Conservation (phyloP, 2,888 invertebrate genomes). For the Meandrusa payeni region DNA sequence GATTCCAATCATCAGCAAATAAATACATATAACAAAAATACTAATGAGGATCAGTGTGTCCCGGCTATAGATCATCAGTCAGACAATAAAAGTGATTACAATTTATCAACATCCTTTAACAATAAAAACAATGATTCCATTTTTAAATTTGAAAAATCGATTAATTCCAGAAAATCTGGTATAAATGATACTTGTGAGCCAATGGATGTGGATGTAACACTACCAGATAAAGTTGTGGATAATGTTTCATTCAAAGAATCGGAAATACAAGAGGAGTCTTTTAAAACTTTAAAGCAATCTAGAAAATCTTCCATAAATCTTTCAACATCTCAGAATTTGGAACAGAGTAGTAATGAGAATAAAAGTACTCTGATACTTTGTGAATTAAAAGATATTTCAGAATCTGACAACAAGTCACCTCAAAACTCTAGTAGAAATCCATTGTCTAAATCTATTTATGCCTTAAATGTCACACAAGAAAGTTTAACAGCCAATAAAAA, state of each 20-base stretch:
- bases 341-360: slow-evolving; percentile 44
- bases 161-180: too few species aligned
- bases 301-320: slow-evolving; percentile 34
- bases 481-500: slow-evolving; percentile 43
- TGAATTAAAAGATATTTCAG: slow-evolving; percentile 54
- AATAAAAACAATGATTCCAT: slow-evolving; percentile 19
- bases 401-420: slow-evolving; percentile 42
- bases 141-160: slow-evolving; percentile 1
- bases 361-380: slow-evolving; percentile 60
- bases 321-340: slow-evolving; percentile 36
- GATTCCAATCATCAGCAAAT: slow-evolving; percentile 48
- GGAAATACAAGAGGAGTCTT: slow-evolving; percentile 20
- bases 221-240: slow-evolving; percentile 51
- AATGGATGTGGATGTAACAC: slow-evolving; percentile 72
- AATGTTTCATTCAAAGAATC: slow-evolving; percentile 31
- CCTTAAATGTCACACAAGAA: slow-evolving; percentile 37
- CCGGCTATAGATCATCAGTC: slow-evolving; percentile 47
- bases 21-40: slow-evolving; percentile 34
- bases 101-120: slow-evolving; percentile 12
- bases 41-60: slow-evolving; percentile 62
- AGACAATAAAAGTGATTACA: slow-evolving; percentile 18
- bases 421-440: slow-evolving; percentile 36
- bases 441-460: slow-evolving; percentile 44
- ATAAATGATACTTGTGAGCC: slow-evolving; percentile 60
- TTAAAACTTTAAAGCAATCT: slow-evolving; percentile 14